Evolutionary conservation across 2,797 vertebrate genomes (phyloP).

Genomic region (Semaprochilodus insignis): DNA sequence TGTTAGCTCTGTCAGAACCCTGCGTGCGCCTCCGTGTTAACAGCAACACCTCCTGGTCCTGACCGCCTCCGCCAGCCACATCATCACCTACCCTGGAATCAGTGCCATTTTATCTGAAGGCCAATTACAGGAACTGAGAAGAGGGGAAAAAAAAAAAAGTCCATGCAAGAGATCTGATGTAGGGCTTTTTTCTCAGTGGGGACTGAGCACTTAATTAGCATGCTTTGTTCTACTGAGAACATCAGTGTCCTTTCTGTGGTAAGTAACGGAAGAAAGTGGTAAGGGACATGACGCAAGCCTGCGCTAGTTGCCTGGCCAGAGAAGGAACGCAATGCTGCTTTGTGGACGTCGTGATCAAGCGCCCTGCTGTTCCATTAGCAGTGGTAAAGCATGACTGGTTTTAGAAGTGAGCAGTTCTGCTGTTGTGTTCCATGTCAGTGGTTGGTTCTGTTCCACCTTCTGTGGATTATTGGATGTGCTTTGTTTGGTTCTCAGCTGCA

Average conservation of each 20-base stretch:
- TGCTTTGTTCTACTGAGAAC: slow-evolving; percentile 19
- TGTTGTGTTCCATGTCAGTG: neutral
- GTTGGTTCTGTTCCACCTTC: neutral
- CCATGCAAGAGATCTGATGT: neutral
- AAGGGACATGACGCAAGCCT: neutral
- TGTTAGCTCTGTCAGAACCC: neutral
- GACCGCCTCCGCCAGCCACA: neutral
- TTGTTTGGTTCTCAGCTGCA: neutral
- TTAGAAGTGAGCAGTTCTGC: neutral
- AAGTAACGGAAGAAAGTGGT: slow-evolving; percentile 14
- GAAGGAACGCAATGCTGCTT: neutral
- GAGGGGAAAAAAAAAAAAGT: neutral
- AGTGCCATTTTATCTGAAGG: neutral
- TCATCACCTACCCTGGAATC: neutral
- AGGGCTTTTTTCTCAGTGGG: neutral
- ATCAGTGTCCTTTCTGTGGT: slow-evolving; percentile 5
- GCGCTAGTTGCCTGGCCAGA: neutral
- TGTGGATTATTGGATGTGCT: neutral
- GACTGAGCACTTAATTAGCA: slow-evolving; percentile 16
- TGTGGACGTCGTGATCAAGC: neutral
- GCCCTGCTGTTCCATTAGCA: neutral
- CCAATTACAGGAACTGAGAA: slow-evolving; percentile 7
- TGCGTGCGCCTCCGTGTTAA: neutral
- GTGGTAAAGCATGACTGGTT: no score
- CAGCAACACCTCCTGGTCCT: slow-evolving; percentile 11